These are phyloP conservation scores for Chrysomallon squamiferum DNA, from an alignment of 1,140 invertebrate genomes.

Conservation along the genomic window DNA sequence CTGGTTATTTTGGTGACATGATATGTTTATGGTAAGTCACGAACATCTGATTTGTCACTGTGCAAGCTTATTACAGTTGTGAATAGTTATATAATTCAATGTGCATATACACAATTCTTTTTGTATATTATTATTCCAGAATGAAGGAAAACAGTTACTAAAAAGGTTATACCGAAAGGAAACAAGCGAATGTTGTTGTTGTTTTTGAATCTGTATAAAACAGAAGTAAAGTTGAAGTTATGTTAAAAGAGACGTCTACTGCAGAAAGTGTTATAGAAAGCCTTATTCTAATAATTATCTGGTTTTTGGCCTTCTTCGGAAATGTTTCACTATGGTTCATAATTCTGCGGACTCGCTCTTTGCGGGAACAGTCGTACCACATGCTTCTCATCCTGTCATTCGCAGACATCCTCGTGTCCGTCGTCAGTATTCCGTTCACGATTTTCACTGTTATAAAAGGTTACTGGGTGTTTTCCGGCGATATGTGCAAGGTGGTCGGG, in stretches of 20 bases:
- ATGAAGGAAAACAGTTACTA: too few species aligned
- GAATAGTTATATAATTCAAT: too few species aligned
- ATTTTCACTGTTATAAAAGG: constrained; percentile 41
- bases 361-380: constrained; percentile 26
- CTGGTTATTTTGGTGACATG: too few species aligned
- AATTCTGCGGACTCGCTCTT: constrained; percentile 32
- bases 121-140: too few species aligned
- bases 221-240: too few species aligned
- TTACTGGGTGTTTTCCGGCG: constrained; percentile 16
- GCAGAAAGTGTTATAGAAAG: constrained; percentile 29
- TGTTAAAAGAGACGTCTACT: neutral
- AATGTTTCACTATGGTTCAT: constrained; percentile 41
- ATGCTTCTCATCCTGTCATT: constrained; percentile 48
- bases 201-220: too few species aligned
- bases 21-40: too few species aligned
- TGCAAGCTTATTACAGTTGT: too few species aligned
- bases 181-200: too few species aligned
- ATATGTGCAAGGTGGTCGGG: constrained; percentile 18
- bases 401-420: constrained; percentile 32
- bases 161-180: too few species aligned
- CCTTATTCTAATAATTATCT: constrained; percentile 22
- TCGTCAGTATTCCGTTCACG: constrained; percentile 43
- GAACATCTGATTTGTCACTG: too few species aligned
- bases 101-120: too few species aligned
- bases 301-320: constrained; percentile 22